Percentiles rank a stretch among this genome's conserved stretches.
Conservation (phyloP, 1,140 invertebrate species). For the Batillaria attramentaria region DNA sequence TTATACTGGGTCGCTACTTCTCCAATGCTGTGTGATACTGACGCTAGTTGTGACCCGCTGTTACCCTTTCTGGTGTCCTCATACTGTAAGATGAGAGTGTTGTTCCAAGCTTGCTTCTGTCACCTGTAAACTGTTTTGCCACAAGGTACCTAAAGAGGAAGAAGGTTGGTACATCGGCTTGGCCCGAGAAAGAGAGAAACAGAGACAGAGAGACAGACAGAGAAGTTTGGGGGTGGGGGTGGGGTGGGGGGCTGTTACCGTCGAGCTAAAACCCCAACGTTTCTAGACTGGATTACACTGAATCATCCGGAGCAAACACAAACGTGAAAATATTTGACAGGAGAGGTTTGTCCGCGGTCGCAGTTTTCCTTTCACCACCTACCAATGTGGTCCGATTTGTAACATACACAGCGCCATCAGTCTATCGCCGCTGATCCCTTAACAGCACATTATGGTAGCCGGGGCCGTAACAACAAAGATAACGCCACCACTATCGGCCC, state of each 20-base stretch:
- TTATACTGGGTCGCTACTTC: no score
- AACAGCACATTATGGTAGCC: background rate
- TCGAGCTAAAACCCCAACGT: background rate
- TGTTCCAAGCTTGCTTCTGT: no score
- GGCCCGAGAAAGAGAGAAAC: conserved; percentile 4
- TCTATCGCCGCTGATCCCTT: background rate
- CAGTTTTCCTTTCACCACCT: background rate
- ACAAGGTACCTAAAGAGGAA: no score
- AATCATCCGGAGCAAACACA: background rate
- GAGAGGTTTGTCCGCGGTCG: background rate
- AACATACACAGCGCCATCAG: background rate
- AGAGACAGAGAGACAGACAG: conserved; percentile 12
- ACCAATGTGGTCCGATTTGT: background rate
- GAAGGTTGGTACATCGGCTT: no score
- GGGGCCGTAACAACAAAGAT: background rate
- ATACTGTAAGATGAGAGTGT: no score
- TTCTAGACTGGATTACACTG: background rate
- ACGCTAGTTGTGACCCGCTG: no score
- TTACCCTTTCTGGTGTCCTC: no score
- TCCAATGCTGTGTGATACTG: no score
- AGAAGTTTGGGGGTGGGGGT: background rate
- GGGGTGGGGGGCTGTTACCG: background rate
- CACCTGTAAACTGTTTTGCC: no score
- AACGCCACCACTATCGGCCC: conserved; percentile 1
- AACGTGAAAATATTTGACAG: background rate